Base-by-base conservation (phyloP, 2,888 invertebrate genomes). In the Timema podura region DNA sequence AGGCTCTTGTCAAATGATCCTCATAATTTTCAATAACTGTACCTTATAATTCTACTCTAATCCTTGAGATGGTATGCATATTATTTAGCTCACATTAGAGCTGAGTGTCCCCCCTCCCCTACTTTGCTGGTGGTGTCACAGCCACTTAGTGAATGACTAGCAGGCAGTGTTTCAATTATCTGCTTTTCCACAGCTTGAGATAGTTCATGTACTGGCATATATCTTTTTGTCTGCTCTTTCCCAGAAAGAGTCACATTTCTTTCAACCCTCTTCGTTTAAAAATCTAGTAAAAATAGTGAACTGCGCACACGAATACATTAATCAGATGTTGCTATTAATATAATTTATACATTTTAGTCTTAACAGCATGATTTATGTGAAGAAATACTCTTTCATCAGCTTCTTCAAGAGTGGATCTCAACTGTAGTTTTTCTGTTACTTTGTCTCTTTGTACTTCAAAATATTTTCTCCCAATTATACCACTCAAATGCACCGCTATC, bases 241-340 rank as follows among this genome's bases (percentile, higher is more conserved):
- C 57, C 57, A 57, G 8, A 7, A 57, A 57, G 5, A 57, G 8
- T 57, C 9, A 57, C 13, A 57, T 30, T 30, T 30, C 30, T 30
- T 30, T 30, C 30, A 30, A 30, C 30, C 30, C 15, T 57, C 13
- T n/a, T 57, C 8, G 15, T 16, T 16, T 30, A 8, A 15, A 57
- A 16, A 16, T 9, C 13, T 51, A 13, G 13, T 51, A 51, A 51
- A 51, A n/a, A 51, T 57, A 57, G 57, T 57, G 57, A 15, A 11
- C 9, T 13, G 57, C n/a, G 9, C 57, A 57, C 13, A 57, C n/a
- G 30, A 57, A 57, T 57, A 57, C 57, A 57, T n/a, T 9, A 5
- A 30, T 57, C 13, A 57, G 57, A 57, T 30, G 57, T 16, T 57
- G 57, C 57, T 30, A 57, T 30, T 30, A 57, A 57, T 57, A 57